Base-by-base conservation (phyloP, 2,888 invertebrate species). In the Drosophila buzzatii region DNA sequence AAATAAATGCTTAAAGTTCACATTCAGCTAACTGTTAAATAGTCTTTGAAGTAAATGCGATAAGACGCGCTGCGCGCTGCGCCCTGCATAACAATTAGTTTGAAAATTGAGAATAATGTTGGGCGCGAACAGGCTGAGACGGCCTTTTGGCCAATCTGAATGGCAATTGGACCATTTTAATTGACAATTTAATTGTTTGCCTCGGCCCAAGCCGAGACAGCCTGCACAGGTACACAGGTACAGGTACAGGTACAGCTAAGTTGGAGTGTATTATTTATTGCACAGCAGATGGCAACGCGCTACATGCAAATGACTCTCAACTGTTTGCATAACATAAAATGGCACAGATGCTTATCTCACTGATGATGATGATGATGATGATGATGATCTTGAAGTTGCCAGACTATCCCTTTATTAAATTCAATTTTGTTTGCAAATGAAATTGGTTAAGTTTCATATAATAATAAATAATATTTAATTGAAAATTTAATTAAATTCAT, bases 131-230 rank as follows among this genome's bases (percentile, higher is more conserved):
- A 20, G 33, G 33, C 31, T 31, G 20, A 23, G 52, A 5, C 6
- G 18, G 14, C 31, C 6, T 33, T 33, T 41, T 18, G 23, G 51
- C 18, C 52, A 62, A 42, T 52, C 37, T 14, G 62, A 59, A 37
- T 44, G 49, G 20, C 56, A 51, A 37, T 70, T 62, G 51, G 62
- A 18, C n/a, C 57, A 63, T 37, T 61, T 60, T 61, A 65, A 70
- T 84, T 66, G 82, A 61, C 79, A 73, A 61, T 65, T 79, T 76
- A 73, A 76, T 85, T 85, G 79, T 80, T 80, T 76, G 73, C 49
- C 49, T 51, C 39, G 39, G 57, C 51, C 55, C 47, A 65, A 33
- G 45, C 16, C 23, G 23, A 23, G 23, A 67, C n/a, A 2, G 49
- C 23, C 23, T 23, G 23, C 3, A 31, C 31, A 31, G 37, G 16